Base-by-base conservation (phyloP, 2,888 invertebrate species). In the Aphidius colemani region DNA sequence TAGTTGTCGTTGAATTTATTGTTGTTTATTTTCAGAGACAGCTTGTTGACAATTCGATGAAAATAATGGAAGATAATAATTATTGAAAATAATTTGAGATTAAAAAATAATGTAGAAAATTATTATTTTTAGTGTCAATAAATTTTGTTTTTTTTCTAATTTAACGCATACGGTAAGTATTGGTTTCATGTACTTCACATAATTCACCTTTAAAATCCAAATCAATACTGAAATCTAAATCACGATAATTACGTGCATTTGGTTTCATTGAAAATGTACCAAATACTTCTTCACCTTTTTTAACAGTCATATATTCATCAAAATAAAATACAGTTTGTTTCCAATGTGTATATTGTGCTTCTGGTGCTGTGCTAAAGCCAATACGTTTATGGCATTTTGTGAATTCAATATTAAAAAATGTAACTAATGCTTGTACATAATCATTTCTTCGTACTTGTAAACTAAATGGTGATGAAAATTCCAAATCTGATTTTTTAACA, bases 341-440 rank as follows among this genome's bases (percentile, higher is more conserved):
- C 99, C 99, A 99, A 83, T 99, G 99, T 30, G 99, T 99, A 84
- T 99, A 98, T 43, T 94, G 94, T 1, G 95, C 93, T 81, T 98
- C 98, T 0, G 99, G 99, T 1, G 96, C 96, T 64, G 99, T 99
- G 77, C 97, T 98, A 85, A 99, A 99, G 39, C 98, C 98, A 70
- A 96, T 94, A 63, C 96, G 88, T 85, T 98, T 99, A 87, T 99
- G 99, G 75, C 97, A 99, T 86, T 98, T 97, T 46, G 97, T 96
- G 86, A 99, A 99, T 85, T 99, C 98, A 72, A 99, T 96, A 78
- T 95, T 98, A 86, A 99, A 99, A 86, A 95, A 99, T 30, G 98
- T 97, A 71, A 99, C 98, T 75, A 99, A 86, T 0, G 99, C 99
- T 81, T 99, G 98, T 66, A 98, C 90, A 83, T 98, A 98, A 83